Conservation (phyloP, 2,888 invertebrate genomes). For the Eristalis tenax region DNA sequence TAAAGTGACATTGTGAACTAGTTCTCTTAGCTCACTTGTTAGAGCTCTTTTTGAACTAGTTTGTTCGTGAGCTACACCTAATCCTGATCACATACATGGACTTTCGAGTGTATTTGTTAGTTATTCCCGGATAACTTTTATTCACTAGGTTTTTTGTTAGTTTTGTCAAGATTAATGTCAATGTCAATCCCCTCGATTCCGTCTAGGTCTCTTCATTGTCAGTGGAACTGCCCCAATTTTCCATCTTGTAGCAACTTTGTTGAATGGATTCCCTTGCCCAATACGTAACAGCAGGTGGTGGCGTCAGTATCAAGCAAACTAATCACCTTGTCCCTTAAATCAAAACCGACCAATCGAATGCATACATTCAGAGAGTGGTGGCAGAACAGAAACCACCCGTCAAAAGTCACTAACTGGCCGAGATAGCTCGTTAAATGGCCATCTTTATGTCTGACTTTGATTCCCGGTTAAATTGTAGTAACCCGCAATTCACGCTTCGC, state of each 20-base stretch:
- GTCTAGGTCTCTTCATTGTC: not conserved
- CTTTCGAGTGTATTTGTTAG: too few relatives aligned
- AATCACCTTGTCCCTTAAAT: conserved; percentile 38
- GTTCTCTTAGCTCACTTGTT: too few relatives aligned
- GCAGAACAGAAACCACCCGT: not conserved
- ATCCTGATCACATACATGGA: too few relatives aligned
- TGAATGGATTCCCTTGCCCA: not conserved
- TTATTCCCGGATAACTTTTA: too few relatives aligned
- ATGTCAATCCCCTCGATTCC: not conserved
- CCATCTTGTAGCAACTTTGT: not conserved
- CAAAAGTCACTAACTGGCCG: not conserved
- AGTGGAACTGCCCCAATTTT: not conserved
- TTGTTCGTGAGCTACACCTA: too few relatives aligned
- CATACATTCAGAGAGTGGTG: not conserved
- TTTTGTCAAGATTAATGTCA: not conserved
- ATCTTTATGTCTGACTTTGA: conserved; percentile 66
- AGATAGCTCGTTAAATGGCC: conserved; percentile 50
- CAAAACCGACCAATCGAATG: not conserved
- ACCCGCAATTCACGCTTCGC: conserved; percentile 52
- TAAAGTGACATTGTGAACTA: too few relatives aligned
- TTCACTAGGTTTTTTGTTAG: too few relatives aligned
- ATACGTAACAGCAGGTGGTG: conserved; percentile 39
- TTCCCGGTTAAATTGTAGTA: conserved; percentile 56
- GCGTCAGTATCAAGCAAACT: conserved; percentile 11
- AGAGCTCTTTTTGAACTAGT: too few relatives aligned